Conservation (phyloP, 2,888 invertebrate genomes). For the Buathra laborator region DNA sequence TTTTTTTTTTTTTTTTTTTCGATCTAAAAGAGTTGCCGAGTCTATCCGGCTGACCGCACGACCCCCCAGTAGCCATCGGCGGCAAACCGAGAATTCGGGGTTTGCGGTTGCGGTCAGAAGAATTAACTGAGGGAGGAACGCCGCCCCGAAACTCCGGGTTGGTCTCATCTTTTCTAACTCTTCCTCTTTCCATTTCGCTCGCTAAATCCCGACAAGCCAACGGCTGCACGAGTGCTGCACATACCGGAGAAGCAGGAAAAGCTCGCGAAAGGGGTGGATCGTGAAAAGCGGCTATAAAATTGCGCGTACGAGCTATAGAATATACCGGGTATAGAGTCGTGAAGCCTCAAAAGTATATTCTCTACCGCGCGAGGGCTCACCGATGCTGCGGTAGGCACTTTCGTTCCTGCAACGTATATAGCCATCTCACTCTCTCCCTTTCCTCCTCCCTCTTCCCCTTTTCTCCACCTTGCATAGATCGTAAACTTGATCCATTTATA, state of each 20-base stretch:
- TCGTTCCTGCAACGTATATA: slow-evolving; percentile 55
- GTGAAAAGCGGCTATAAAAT: slow-evolving; percentile 56
- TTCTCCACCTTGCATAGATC: slow-evolving; percentile 71
- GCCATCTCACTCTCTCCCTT: no score
- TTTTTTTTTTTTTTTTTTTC: no score
- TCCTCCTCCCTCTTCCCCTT: no score
- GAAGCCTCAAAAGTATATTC: slow-evolving; percentile 25
- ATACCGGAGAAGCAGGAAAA: background rate
- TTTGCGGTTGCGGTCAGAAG: slow-evolving; percentile 48
- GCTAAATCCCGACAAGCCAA: background rate
- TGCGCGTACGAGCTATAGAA: slow-evolving; percentile 29
- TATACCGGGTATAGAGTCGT: slow-evolving; percentile 14
- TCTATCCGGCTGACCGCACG: background rate
- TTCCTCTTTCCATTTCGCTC: slow-evolving; percentile 3
- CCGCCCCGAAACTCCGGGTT: background rate
- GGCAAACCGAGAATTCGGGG: slow-evolving; percentile 1
- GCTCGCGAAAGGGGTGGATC: slow-evolving; percentile 32
- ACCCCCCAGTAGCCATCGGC: slow-evolving; percentile 33
- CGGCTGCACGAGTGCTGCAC: no score
- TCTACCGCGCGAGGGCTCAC: slow-evolving; percentile 7
- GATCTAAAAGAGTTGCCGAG: background rate
- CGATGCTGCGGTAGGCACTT: slow-evolving; percentile 65
- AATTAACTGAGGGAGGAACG: slow-evolving; percentile 39
- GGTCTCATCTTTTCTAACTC: slow-evolving; percentile 8
- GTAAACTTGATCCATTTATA: slow-evolving; percentile 85